A percentile compares a stretch with the other conserved stretches of the same genome.
Conservation (phyloP, 2,797 vertebrate genomes). For the Taenioides sp. region DNA sequence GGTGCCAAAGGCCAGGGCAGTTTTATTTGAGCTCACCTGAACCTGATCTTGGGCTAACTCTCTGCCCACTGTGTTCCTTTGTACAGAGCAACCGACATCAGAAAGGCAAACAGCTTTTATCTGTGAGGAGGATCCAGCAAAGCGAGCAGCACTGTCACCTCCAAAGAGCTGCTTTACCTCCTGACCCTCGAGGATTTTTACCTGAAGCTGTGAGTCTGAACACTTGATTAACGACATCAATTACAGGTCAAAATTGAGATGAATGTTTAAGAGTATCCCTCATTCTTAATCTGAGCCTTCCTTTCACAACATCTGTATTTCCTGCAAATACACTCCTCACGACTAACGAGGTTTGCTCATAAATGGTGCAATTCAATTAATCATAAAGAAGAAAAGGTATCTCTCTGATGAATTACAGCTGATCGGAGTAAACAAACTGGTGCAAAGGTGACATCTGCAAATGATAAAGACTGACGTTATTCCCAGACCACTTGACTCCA, state of each 20-base stretch:
- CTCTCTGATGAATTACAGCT: conserved; percentile 31
- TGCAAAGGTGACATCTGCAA: conserved; percentile 31
- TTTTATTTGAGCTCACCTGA: conserved; percentile 36
- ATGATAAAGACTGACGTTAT: conserved; percentile 25
- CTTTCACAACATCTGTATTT: conserved; percentile 42
- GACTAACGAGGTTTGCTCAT: conserved; percentile 34
- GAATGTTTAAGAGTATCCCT: conserved; percentile 11
- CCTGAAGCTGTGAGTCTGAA: conserved; percentile 66
- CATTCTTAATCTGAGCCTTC: conserved; percentile 32
- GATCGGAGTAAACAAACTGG: conserved; percentile 27
- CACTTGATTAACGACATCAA: conserved; percentile 23
- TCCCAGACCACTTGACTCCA: conserved; percentile 13
- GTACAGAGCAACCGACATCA: conserved; percentile 56
- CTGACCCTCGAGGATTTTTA: conserved; percentile 57
- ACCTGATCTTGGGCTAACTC: conserved; percentile 49
- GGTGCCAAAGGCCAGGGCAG: conserved; percentile 16
- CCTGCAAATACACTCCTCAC: conserved; percentile 15
- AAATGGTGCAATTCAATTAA: conserved; percentile 41
- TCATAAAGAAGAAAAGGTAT: conserved; percentile 28
- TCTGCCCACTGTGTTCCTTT: conserved; percentile 48
- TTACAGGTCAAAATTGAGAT: conserved; percentile 20
- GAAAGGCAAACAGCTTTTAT: conserved; percentile 45
- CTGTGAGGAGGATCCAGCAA: conserved; percentile 35
- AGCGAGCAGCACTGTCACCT: conserved; percentile 59
- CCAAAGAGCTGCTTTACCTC: conserved; percentile 53